Conservation (phyloP, 2,113 vertebrate genomes). For the Indri indri region DNA sequence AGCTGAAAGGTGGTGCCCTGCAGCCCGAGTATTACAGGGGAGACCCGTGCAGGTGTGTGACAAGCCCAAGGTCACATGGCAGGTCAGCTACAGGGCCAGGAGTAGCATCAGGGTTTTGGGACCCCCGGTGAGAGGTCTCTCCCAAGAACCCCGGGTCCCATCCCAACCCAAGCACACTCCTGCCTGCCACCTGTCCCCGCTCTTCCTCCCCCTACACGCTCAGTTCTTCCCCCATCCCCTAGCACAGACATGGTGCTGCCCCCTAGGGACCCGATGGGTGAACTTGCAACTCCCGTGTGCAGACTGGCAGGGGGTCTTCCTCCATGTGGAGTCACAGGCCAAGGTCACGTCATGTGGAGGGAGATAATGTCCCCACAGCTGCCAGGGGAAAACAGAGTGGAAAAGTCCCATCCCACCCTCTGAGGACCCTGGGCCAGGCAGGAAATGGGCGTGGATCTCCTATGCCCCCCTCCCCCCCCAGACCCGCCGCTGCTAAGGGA, state of each 20-base stretch:
- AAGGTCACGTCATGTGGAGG: accelerated
- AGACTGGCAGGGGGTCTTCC: not conserved
- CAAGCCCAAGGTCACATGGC: not conserved
- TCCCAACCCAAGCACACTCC: not conserved
- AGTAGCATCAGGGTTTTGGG: not conserved
- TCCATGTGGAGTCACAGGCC: not conserved
- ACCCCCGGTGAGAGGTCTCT: not conserved
- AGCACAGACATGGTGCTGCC: no score
- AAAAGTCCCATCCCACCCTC: not conserved
- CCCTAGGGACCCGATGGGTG: not conserved
- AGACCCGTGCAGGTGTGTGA: accelerated
- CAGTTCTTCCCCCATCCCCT: not conserved
- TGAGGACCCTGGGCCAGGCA: not conserved
- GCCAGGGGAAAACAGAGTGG: not conserved
- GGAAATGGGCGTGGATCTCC: not conserved
- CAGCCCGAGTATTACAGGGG: not conserved
- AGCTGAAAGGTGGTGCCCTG: accelerated
- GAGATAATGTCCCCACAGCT: not conserved
- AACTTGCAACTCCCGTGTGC: not conserved
- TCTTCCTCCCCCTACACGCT: not conserved
- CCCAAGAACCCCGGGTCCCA: not conserved
- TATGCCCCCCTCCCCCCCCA: not conserved
- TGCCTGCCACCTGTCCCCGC: not conserved
- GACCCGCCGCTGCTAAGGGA: not conserved
- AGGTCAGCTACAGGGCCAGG: not conserved